A percentile compares a stretch with the other conserved stretches of the same genome.
phyloP scores from a whole-genome alignment of 2,113 vertebrate species.

The Urocynchramus pylzowi region DNA sequence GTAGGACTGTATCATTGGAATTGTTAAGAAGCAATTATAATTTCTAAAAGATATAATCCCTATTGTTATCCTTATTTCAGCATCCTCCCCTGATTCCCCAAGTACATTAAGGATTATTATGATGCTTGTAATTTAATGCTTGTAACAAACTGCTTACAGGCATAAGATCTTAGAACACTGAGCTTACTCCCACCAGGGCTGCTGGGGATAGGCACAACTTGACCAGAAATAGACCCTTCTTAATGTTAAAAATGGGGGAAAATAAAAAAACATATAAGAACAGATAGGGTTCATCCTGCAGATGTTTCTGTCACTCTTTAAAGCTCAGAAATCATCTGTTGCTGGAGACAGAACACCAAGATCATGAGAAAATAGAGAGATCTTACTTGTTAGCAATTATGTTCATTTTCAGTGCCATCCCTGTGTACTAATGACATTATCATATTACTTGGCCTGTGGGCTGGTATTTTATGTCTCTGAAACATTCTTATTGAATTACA shows the following conservation, averaged over 20 bases:
- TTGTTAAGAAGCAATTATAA: neutral
- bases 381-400: neutral
- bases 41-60: neutral
- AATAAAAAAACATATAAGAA: neutral
- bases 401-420: neutral
- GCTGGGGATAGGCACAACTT: neutral
- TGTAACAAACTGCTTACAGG: neutral
- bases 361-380: neutral
- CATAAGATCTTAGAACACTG: neutral
- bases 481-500: neutral
- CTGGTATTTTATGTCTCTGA: neutral
- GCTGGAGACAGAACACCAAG: neutral
- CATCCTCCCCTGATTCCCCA: neutral
- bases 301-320: neutral
- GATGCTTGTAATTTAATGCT: neutral
- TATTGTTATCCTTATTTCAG: neutral
- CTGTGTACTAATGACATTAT: neutral
- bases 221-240: neutral
- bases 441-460: neutral
- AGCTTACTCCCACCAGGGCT: neutral
- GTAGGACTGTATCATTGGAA: neutral
- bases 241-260: fast-evolving
- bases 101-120: neutral
- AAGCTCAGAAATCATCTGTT: neutral
- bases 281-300: neutral